These are phyloP conservation scores for Pollenia amentaria DNA, from an alignment of 2,888 invertebrate genomes.

Conservation along the genomic window DNA sequence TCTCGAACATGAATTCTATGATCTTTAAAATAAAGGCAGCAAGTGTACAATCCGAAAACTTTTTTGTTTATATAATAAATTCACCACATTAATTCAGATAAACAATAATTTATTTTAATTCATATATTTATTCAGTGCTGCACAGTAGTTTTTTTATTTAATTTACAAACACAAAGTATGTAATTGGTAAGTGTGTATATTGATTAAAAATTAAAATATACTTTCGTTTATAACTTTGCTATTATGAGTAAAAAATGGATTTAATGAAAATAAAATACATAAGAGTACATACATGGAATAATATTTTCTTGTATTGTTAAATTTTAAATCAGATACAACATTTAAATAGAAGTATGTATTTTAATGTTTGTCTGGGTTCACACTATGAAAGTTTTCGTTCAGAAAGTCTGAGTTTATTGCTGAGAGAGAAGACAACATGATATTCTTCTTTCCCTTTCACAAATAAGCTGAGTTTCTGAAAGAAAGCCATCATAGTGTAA, in stretches of 20 bases:
- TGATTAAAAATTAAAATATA: slow-evolving; percentile 24
- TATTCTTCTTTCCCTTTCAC: too few relatives aligned
- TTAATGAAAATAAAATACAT: slow-evolving; percentile 22
- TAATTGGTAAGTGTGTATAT: slow-evolving; percentile 11
- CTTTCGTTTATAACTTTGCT: slow-evolving; percentile 1
- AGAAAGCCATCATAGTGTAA: too few relatives aligned
- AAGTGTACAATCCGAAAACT: too few relatives aligned
- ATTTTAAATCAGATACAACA: slow-evolving; percentile 32
- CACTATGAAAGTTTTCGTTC: too few relatives aligned
- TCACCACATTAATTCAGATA: not conserved
- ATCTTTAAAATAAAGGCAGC: too few relatives aligned
- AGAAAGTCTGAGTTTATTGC: too few relatives aligned
- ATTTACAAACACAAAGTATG: slow-evolving; percentile 58
- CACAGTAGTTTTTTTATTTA: slow-evolving; percentile 69
- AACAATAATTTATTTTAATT: slow-evolving; percentile 45
- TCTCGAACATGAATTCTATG: too few relatives aligned
- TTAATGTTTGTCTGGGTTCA: too few relatives aligned
- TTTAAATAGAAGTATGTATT: slow-evolving; percentile 6
- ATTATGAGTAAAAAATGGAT: not conserved
- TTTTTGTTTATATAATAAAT: too few relatives aligned
- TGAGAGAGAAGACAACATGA: too few relatives aligned
- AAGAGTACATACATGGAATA: slow-evolving; percentile 12
- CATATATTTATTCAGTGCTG: slow-evolving; percentile 75
- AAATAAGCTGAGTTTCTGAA: too few relatives aligned
- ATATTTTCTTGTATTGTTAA: not conserved